Conservation (phyloP, 1,140 invertebrate genomes). For the Anastrepha ludens region DNA sequence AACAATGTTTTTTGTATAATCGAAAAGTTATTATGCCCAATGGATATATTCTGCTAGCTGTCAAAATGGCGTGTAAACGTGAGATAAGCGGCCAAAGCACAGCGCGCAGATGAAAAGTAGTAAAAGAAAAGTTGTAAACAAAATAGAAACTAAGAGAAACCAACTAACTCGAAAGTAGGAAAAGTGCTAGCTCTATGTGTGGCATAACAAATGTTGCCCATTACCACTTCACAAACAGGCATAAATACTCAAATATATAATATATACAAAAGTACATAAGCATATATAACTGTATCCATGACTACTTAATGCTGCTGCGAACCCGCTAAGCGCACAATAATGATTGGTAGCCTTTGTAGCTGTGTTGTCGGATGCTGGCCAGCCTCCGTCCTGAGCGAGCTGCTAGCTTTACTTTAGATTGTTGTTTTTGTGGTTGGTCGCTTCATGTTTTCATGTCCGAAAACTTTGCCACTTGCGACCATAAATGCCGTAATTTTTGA, state of each 20-base stretch:
- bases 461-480: conserved; percentile 39
- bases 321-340: background rate
- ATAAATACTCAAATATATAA: background rate
- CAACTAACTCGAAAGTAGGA: background rate
- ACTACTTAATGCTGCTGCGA: background rate
- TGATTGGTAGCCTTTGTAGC: conserved; percentile 5
- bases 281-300: background rate
- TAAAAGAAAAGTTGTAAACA: background rate
- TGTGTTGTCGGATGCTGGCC: background rate
- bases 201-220: conserved; percentile 23
- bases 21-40: background rate
- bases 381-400: background rate
- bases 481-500: conserved; percentile 47
- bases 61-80: conserved; percentile 39
- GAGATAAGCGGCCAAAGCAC: background rate
- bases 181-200: background rate
- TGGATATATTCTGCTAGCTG: background rate
- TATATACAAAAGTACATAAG: background rate
- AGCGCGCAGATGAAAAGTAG: background rate
- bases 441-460: conserved; percentile 19
- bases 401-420: background rate
- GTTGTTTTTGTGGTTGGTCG: conserved; percentile 8
- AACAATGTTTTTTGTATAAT: background rate
- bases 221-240: background rate
- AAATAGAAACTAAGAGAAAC: background rate